Conservation (phyloP, 1,140 invertebrate species). For the Lerema accius region DNA sequence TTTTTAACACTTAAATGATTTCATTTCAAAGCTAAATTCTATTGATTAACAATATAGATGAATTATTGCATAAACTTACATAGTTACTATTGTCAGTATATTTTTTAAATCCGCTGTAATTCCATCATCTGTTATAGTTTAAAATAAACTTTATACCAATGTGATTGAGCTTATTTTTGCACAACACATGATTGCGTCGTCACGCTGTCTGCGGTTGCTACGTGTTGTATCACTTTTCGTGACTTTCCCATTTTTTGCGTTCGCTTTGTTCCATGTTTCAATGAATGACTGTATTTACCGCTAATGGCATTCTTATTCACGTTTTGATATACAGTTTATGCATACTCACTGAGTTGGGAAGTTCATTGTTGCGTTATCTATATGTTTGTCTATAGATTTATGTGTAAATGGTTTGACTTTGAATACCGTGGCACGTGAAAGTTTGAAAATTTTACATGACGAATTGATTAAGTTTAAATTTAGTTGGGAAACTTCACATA, state of each 20-base stretch:
- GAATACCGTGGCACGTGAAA: no score
- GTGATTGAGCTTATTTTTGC: background rate
- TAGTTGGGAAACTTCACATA: no score
- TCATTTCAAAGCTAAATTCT: no score
- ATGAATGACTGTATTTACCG: conserved; percentile 28
- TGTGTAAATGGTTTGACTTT: no score
- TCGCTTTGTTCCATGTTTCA: conserved; percentile 27
- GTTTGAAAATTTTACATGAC: no score
- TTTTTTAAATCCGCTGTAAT: background rate
- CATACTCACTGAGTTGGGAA: conserved; percentile 7
- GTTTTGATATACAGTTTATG: conserved; percentile 16
- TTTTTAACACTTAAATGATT: no score
- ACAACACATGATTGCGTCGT: background rate
- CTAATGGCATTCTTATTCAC: conserved; percentile 33
- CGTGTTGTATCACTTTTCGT: conserved; percentile 59
- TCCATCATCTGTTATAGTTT: background rate
- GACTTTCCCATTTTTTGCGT: conserved; percentile 54
- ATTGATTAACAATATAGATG: no score
- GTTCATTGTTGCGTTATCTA: conserved; percentile 16
- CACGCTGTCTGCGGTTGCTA: conserved; percentile 32
- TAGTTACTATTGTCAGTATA: no score
- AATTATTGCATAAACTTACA: no score
- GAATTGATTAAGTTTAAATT: no score
- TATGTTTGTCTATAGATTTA: no score
- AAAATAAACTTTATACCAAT: background rate